A percentile compares a stretch with the other conserved stretches of the same genome.
phyloP scores from a whole-genome alignment of 2,888 invertebrate species.

The Trichacis sp. region DNA sequence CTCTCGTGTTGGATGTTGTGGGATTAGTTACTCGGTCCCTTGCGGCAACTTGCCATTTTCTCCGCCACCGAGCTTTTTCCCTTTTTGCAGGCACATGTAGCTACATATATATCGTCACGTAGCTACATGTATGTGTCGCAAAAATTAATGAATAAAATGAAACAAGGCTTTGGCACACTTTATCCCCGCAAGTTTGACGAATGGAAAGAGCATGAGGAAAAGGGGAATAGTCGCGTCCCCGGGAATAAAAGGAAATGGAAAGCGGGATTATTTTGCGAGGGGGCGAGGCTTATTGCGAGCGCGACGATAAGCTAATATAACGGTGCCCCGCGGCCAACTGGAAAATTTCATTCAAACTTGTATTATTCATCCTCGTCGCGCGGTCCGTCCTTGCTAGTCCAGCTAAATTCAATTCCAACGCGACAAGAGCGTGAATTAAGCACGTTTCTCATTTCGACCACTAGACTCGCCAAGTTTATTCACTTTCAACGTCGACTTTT shows the following conservation, averaged over 20 bases:
- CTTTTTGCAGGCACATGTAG: no score
- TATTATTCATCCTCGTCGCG: conserved; percentile 63
- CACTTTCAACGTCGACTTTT: background rate
- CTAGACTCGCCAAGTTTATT: conserved; percentile 9
- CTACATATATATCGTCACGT: no score
- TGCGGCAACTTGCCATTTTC: conserved; percentile 27
- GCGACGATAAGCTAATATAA: conserved; percentile 66
- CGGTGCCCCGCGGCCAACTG: conserved; percentile 67
- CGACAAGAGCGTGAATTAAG: conserved; percentile 60
- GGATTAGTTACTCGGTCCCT: conserved; percentile 57
- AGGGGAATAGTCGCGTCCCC: conserved; percentile 22
- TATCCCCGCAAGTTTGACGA: no score
- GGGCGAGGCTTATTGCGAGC: conserved; percentile 49
- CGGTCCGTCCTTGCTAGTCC: conserved; percentile 30
- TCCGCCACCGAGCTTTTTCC: conserved; percentile 6
- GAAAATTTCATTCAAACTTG: conserved; percentile 68
- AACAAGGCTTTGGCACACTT: no score
- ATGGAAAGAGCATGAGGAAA: background rate
- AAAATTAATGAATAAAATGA: no score
- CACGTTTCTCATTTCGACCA: conserved; percentile 33
- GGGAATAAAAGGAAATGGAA: no score
- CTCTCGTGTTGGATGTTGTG: conserved; percentile 59
- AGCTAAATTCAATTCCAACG: conserved; percentile 58
- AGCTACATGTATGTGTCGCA: no score
- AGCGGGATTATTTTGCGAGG: conserved; percentile 10